Conservation (phyloP, 2,888 invertebrate genomes). For the Temnothorax ravouxi region DNA sequence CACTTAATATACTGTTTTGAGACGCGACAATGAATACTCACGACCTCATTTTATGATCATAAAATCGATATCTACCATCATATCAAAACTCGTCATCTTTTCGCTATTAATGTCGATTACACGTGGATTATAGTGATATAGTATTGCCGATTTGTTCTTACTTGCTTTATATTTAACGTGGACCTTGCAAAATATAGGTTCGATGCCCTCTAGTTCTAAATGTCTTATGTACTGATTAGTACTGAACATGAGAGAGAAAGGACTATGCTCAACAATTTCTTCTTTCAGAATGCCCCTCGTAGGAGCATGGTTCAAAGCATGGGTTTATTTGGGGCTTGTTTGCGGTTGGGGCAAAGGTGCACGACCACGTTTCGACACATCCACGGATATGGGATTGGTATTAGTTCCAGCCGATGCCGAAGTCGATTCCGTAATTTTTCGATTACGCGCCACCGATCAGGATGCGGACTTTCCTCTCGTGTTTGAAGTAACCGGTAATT, state of each 20-base stretch:
- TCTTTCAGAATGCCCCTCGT: constrained; percentile 83
- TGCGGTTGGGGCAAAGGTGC: constrained; percentile 85
- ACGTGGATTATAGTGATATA: constrained; percentile 24
- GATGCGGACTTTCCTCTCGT: constrained; percentile 95
- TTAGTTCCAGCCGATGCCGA: constrained; percentile 94
- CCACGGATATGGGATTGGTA: constrained; percentile 93
- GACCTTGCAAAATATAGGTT: constrained; percentile 12
- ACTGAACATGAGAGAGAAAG: background rate
- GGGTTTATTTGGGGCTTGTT: constrained; percentile 84
- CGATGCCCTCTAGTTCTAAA: background rate
- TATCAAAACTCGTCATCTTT: constrained; percentile 81
- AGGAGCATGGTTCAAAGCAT: constrained; percentile 83
- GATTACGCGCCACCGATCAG: constrained; percentile 95
- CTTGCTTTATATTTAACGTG: background rate
- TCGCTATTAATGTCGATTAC: constrained; percentile 57
- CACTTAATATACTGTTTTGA: constrained; percentile 21
- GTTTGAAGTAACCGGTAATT: constrained; percentile 91
- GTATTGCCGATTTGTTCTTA: constrained; percentile 38
- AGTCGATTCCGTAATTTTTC: constrained; percentile 94
- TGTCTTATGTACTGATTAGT: background rate
- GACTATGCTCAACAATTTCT: background rate
- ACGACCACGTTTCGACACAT: constrained; percentile 94
- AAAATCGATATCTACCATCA: constrained; percentile 84
- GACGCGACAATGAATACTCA: constrained; percentile 69
- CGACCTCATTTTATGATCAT: constrained; percentile 83